phyloP scores from a whole-genome alignment of 37 sponge, comb jelly and placozoan species.

The Agelas oroides region DNA sequence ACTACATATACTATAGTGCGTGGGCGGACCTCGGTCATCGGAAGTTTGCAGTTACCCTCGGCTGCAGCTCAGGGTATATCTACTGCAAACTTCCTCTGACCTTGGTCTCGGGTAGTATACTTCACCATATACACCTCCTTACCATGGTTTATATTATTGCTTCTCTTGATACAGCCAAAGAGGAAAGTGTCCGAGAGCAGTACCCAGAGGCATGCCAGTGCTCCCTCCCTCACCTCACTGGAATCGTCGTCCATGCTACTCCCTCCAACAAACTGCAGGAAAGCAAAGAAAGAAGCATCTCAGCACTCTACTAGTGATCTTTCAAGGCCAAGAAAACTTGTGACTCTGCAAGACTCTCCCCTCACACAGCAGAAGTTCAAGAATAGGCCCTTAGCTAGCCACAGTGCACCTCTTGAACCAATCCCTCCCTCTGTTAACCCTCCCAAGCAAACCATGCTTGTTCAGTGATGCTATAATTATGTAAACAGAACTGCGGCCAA shows the following conservation, averaged over 20 bases:
- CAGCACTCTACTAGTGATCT: background rate
- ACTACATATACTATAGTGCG: too few relatives aligned
- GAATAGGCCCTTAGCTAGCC: background rate
- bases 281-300: background rate
- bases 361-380: conserved; percentile 21
- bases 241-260: background rate
- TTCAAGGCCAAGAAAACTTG: conserved; percentile 2
- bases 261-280: background rate
- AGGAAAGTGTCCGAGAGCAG: background rate
- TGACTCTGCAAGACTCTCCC: conserved; percentile 19
- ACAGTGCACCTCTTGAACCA: conserved; percentile 21
- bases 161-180: background rate
- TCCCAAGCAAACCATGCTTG: too few relatives aligned
- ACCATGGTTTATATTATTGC: too few relatives aligned
- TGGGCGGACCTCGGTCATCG: too few relatives aligned
- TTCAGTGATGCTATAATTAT: too few relatives aligned
- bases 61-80: too few relatives aligned
- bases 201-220: conserved; percentile 42
- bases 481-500: too few relatives aligned
- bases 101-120: too few relatives aligned
- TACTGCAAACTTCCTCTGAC: too few relatives aligned
- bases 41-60: too few relatives aligned
- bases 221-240: conserved; percentile 55
- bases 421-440: too few relatives aligned
- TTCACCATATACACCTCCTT: too few relatives aligned